Evolutionary conservation across 2,797 vertebrate species (phyloP).

Genomic region (Sphenodon punctatus): DNA sequence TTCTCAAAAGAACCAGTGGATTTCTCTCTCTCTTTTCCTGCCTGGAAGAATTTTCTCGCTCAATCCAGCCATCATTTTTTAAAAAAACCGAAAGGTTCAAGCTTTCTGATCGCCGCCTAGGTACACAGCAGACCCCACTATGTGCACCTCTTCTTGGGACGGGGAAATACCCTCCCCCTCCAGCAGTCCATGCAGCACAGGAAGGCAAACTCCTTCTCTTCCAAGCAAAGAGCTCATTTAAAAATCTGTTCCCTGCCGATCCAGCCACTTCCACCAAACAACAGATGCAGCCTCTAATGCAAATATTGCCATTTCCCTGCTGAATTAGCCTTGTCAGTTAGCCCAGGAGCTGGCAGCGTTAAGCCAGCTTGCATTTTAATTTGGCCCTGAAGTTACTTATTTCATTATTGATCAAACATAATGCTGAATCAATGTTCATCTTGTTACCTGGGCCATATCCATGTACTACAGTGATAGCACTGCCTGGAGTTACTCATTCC

Average conservation of each 20-base stretch:
- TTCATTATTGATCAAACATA: slow-evolving; percentile 99
- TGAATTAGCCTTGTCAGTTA: slow-evolving; percentile 85
- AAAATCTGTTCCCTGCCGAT: background rate
- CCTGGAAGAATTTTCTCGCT: background rate
- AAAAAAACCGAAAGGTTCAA: background rate
- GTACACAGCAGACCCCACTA: background rate
- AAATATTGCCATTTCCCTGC: slow-evolving; percentile 77
- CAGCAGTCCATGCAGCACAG: background rate
- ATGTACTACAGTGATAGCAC: slow-evolving; percentile 97
- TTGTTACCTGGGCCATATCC: slow-evolving; percentile 97
- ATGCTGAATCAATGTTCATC: slow-evolving; percentile 99
- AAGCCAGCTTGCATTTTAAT: slow-evolving; percentile 97
- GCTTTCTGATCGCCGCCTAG: background rate
- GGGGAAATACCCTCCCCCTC: background rate
- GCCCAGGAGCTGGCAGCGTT: slow-evolving; percentile 84
- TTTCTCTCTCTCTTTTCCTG: background rate
- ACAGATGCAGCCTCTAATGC: slow-evolving; percentile 72
- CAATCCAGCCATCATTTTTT: background rate
- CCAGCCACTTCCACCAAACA: slow-evolving; percentile 55
- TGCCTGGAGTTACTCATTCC: slow-evolving; percentile 94
- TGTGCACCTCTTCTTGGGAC: background rate
- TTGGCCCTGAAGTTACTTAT: slow-evolving; percentile 97
- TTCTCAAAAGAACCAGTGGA: fast-evolving
- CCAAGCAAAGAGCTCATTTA: background rate
- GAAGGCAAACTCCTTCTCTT: background rate